Conservation (phyloP, 2,113 vertebrate species). For the pig (Sus scrofa) region T2T-Sscrofa CM000828.6:20534001-20534500, state of each 20-base stretch:
- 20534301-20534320: neutral
- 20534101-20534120: neutral
- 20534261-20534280: neutral
- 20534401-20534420: rapidly evolving
- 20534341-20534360: neutral
- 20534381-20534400: neutral
- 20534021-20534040: neutral
- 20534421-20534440: neutral
- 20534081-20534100: neutral
- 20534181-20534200: neutral
- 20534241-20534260: neutral
- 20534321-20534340: neutral
- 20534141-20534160: neutral
- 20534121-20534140: neutral
- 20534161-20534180: neutral
- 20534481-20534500: rapidly evolving
- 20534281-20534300: neutral
- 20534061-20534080: neutral
- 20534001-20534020: neutral
- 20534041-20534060: neutral
- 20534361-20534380: neutral
- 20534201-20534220: neutral
- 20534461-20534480: neutral
- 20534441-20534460: neutral
- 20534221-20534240: neutral